Conservation (phyloP, 2,797 vertebrate genomes). For the Artibeus lituratus region DNA sequence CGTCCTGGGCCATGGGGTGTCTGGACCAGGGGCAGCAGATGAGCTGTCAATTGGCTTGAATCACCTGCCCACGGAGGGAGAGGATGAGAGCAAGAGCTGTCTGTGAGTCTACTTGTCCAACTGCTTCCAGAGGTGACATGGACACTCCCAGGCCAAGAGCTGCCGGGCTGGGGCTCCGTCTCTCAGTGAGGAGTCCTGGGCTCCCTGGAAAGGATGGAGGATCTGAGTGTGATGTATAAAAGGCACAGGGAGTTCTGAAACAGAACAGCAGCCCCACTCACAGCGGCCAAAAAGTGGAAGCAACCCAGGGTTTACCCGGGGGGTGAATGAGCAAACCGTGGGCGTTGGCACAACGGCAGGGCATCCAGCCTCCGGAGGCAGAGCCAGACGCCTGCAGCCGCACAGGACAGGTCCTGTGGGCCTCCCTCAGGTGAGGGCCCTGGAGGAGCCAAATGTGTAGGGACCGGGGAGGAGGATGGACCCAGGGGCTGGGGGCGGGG, state of each 20-base stretch:
- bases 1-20: background rate
- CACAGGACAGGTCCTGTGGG: background rate
- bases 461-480: background rate
- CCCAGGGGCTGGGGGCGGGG: background rate
- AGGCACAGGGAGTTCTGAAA: background rate
- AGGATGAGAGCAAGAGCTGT: background rate
- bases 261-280: background rate
- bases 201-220: background rate
- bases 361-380: background rate
- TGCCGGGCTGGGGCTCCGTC: rapidly evolving
- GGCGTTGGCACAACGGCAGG: rapidly evolving
- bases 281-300: background rate
- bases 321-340: background rate
- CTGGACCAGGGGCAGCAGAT: background rate
- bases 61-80: background rate
- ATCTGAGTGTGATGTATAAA: background rate
- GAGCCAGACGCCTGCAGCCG: background rate
- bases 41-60: background rate
- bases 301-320: too few species aligned
- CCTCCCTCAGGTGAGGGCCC: rapidly evolving
- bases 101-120: background rate
- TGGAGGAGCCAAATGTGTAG: rapidly evolving
- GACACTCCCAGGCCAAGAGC: too few species aligned
- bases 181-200: background rate
- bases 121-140: background rate